A percentile compares a stretch with the other conserved stretches of the same genome.
These are phyloP conservation scores for Theodoxus fluviatilis DNA, from an alignment of 2,888 invertebrate genomes.

Conservation along the genomic window DNA sequence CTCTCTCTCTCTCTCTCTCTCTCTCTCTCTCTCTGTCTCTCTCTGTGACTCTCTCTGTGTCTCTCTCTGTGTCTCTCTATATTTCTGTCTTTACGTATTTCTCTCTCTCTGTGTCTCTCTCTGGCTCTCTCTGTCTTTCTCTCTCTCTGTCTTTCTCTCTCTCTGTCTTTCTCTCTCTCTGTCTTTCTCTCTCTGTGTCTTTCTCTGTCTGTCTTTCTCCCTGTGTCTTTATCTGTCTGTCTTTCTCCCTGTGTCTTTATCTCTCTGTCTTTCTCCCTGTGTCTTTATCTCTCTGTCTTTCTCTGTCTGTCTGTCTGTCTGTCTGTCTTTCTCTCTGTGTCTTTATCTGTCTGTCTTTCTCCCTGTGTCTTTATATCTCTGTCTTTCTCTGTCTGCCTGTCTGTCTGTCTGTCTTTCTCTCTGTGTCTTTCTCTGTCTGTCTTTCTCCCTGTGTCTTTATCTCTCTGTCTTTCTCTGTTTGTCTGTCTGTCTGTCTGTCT, in stretches of 20 bases:
- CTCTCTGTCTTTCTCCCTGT: neutral
- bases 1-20: constrained; percentile 19
- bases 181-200: constrained; percentile 5
- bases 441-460: neutral
- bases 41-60: neutral
- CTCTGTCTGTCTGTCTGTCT: neutral
- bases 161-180: neutral
- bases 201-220: neutral
- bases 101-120: neutral
- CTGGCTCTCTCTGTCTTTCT: neutral
- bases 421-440: neutral
- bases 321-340: neutral
- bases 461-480: neutral
- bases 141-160: neutral
- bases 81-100: neutral
- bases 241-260: neutral
- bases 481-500: neutral
- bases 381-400: neutral
- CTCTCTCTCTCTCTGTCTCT: constrained; percentile 12
- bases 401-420: neutral
- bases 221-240: constrained; percentile 5
- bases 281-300: neutral
- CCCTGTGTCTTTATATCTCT: neutral
- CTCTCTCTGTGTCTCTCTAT: neutral
- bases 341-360: neutral